Base-by-base conservation (phyloP, 1,140 invertebrate species). In the Helicoverpa armigera region DNA sequence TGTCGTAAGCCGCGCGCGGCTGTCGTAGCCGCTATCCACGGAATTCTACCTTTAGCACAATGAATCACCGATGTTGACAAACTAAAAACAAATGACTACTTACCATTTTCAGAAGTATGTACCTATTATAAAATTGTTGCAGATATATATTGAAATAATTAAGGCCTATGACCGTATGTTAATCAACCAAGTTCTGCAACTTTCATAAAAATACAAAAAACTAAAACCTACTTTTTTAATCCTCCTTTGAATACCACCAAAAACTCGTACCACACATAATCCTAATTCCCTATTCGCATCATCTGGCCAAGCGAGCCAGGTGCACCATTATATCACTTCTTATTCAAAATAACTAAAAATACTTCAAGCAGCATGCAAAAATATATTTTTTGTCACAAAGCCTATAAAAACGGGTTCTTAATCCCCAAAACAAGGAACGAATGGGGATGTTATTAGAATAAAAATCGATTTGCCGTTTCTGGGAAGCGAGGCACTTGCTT, bases 401-500 rank as follows among this genome's bases (percentile, higher is more conserved):
- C 11, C 69, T 79, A 82, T 79, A 84, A 87, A 85, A 83, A 77
- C 12, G 48, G 35, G 61, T 73, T 61, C 74, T 58, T 89, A 93
- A 93, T 92, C 92, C 90, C 56, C 81, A 88, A 91, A 91, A 90
- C 83, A 87, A 85, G 75, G 51, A 70, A 77, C 77, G 75, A 84
- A 51, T 72, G 65, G 80, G 79, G 81, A 84, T 85, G 85, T 86
- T 87, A 89, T 89, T 88, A 79, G 83, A 87, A 90, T 89, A 86
- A 91, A 90, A 91, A 90, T 89, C 87, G 84, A 89, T 90, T 82
- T 90, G 67, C 74, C 82, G 78, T 75, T 94, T 94, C 92, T 87
- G 65, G 84, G 91, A 94, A 93, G 80, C 74, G 82, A 88, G 86
- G 67, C 91, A 94, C 92, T 93, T 94, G 92, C 87, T 90, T 92